These are phyloP conservation scores for Mus caroli DNA, from an alignment of 2,797 vertebrate genomes.

Conservation along the genomic window DNA sequence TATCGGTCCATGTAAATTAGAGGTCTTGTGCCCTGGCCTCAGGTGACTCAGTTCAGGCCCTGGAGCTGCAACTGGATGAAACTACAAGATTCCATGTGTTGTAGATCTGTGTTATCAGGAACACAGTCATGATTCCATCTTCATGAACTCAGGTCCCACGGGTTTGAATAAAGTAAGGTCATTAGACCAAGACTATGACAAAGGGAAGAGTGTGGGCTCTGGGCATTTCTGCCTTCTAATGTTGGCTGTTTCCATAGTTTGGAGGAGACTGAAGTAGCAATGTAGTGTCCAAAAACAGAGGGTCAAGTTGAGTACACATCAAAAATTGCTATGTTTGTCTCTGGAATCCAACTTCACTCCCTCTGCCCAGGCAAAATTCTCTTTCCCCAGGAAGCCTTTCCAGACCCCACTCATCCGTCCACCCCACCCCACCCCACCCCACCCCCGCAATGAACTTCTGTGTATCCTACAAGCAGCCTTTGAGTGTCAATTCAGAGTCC, in stretches of 20 bases:
- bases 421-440: too few relatives aligned
- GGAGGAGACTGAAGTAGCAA: background rate
- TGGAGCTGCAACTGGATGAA: background rate
- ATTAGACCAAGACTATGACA: background rate
- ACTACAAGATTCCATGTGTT: background rate
- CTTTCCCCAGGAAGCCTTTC: background rate
- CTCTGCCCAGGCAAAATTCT: background rate
- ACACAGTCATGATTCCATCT: background rate
- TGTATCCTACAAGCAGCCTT: background rate
- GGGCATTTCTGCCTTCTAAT: background rate
- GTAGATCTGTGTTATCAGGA: background rate
- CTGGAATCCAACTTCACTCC: background rate
- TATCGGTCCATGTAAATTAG: background rate
- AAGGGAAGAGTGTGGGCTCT: background rate
- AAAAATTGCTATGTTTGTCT: background rate
- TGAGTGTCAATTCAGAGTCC: background rate
- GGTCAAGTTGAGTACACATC: background rate
- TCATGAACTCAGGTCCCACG: background rate
- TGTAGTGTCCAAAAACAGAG: background rate
- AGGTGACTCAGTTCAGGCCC: background rate
- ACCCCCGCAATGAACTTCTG: rapidly evolving
- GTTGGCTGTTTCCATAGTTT: background rate
- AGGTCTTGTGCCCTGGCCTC: background rate
- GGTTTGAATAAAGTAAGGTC: background rate
- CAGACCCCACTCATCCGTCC: rapidly evolving